phyloP scores from a whole-genome alignment of 2,113 vertebrate species.

The Paralichthys olivaceus region DNA sequence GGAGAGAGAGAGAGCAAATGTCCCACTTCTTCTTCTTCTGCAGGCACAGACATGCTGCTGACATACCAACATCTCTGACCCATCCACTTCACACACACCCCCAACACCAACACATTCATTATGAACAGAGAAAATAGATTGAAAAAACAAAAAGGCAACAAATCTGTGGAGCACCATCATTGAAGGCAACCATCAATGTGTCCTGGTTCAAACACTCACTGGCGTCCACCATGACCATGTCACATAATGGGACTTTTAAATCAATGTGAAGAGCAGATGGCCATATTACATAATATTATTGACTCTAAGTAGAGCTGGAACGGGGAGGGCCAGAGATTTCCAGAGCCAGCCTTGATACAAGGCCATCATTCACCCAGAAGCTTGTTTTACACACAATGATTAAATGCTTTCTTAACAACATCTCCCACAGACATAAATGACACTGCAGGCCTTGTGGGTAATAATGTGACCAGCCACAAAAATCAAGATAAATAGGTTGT shows the following conservation, averaged over 20 bases:
- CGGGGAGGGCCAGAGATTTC: conserved; percentile 45
- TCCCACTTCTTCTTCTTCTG: background rate
- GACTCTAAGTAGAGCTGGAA: conserved; percentile 66
- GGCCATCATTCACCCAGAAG: conserved; percentile 23
- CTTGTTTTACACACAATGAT: background rate
- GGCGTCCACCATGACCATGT: conserved; percentile 10
- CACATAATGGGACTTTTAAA: conserved; percentile 60
- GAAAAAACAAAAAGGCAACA: background rate
- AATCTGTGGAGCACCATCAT: background rate
- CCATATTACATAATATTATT: conserved; percentile 74
- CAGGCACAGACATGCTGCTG: background rate
- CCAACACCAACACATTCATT: background rate
- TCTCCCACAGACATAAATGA: background rate
- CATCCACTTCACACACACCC: background rate
- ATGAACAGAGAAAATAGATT: background rate
- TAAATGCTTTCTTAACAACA: background rate
- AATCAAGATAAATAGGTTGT: background rate
- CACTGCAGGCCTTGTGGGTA: background rate
- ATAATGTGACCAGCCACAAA: background rate
- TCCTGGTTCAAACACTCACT: conserved; percentile 22
- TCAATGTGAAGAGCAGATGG: conserved; percentile 75
- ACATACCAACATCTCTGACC: background rate
- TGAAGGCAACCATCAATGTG: background rate
- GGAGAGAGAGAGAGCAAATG: background rate
- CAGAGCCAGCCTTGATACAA: conserved; percentile 32